Evolutionary conservation across 2,113 vertebrate species (phyloP), one percentile per base, ranked within the genome.

Genomic region (Cynoglossus semilaevis): DNA sequence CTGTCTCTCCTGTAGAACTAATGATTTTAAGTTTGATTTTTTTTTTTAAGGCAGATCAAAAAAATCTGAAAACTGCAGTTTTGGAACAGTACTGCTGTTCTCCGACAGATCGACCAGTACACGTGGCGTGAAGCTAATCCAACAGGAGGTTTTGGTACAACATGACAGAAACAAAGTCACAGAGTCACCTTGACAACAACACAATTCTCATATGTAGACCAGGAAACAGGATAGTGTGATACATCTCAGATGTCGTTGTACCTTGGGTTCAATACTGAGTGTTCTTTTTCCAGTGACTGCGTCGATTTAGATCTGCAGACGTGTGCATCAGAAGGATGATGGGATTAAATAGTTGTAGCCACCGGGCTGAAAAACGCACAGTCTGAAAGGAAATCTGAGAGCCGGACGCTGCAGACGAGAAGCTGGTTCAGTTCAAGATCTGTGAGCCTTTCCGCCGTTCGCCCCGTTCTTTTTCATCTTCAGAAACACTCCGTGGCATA

Each of bases 301-400:
- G 73, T 55, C 67, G 41, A 45, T 55, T 63, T 40, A 57, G 22
- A 72, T 38, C 56, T 48, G 68, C 58, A 67, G 42, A 60, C 16
- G 5, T 57, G 51, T 70, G 60, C 54, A 48, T 43, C 6, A 29
- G 22, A 36, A 50, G 0, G n/a, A 46, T 45, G 43, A 71, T 49
- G 40, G 51, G 74, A 70, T 81, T 81, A 82, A 80, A 81, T 78
- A 85, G 71, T 55, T 47, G 55, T 51, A 67, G 62, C 68, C 65
- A 72, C 45, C 45, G 47, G 57, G 55, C 57, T 75, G 41, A 71
- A 77, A n/a, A 76, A 64, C 37, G 16, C 55, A 52, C 53, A 7
- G 40, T 77, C 49, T 58, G 56, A 64, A 29, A 36, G 19, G 48
- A 70, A 40, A 51, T 65, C 34, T 51, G 43, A 40, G 48, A 55